Evolutionary conservation across 1,140 invertebrate genomes (phyloP), one percentile per base, ranked within the genome.

Genomic region (Saxidomus purpurata): DNA sequence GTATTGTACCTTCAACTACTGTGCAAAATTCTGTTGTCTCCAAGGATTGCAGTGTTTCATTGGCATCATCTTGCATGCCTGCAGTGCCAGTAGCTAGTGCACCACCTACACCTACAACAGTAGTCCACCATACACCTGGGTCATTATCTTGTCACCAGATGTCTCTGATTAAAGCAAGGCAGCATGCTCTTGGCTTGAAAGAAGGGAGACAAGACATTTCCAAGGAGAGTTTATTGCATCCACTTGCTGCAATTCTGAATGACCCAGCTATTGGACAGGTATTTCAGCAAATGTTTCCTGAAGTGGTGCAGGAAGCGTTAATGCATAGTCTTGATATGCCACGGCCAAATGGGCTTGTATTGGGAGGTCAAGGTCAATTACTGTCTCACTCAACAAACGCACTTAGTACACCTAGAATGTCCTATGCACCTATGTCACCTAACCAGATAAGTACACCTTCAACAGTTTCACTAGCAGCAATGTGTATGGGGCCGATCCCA

Each of bases 241-340:
- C 86, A 67, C 36, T 88, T 2, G 86, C 86, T 31, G 77, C 86
- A 9, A 88, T 88, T 25, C 61, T 88, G 13, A 88, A 77, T 79
- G 76, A 88, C 40, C 86, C 86, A 6, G 81, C 76, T 13, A 80
- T 88, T 47, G 74, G 86, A 22, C 76, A 88, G n/a, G 77, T 74
- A 0, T 88, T 88, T 40, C 74, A 81, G 74, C 86, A 88, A n/a
- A 88, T 88, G 86, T 88, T 88, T 81, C 86, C 86, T 31, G 71
- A 88, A 38, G 76, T 67, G n/a, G 76, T 79, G 0, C 86, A 88
- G 15, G 74, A 88, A 34, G 86, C 76, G 52, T 40, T 88, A 34
- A 47, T 88, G 38, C 49, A 88, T 17, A 80, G 76, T 4, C 8
- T 88, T 47, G 76, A 74, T 69, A 3, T 84, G 4, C 43, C 40